Evolutionary conservation across 2,888 invertebrate species (phyloP).

Genomic region (Ariolimax columbianus): DNA sequence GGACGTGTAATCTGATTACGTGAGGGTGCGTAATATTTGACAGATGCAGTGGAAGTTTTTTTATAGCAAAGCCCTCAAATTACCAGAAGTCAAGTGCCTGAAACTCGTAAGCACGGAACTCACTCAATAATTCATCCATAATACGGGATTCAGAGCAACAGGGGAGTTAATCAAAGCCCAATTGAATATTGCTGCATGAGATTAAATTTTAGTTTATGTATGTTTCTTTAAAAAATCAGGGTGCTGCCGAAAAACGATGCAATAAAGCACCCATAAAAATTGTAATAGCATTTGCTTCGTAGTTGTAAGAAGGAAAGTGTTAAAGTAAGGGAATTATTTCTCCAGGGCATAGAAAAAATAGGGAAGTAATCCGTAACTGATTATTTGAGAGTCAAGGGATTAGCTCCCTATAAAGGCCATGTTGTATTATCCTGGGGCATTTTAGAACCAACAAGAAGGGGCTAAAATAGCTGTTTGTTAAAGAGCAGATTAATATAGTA

Average conservation of each 20-base stretch:
- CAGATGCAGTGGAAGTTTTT: slow-evolving; percentile 2
- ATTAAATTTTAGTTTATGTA: neutral
- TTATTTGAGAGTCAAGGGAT: no score
- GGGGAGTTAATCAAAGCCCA: neutral
- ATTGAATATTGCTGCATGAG: neutral
- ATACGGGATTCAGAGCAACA: neutral
- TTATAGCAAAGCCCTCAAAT: neutral
- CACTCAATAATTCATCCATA: slow-evolving; percentile 11
- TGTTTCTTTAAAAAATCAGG: neutral
- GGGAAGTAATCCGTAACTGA: no score
- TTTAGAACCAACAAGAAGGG: no score
- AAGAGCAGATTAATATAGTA: no score
- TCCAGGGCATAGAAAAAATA: no score
- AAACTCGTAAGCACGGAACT: neutral
- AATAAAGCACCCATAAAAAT: neutral
- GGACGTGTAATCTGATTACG: neutral
- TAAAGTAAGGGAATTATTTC: no score
- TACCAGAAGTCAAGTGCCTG: neutral
- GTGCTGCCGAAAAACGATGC: neutral
- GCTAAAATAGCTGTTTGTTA: no score
- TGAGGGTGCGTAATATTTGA: slow-evolving; percentile 14
- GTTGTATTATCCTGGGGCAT: no score
- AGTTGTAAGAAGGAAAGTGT: no score
- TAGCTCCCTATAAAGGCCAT: no score
- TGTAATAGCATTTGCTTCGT: no score